A percentile compares a stretch with the other conserved stretches of the same genome.
These are phyloP conservation scores for Heterocephalus glaber DNA, from an alignment of 2,113 vertebrate genomes.

Conservation along the genomic window DNA sequence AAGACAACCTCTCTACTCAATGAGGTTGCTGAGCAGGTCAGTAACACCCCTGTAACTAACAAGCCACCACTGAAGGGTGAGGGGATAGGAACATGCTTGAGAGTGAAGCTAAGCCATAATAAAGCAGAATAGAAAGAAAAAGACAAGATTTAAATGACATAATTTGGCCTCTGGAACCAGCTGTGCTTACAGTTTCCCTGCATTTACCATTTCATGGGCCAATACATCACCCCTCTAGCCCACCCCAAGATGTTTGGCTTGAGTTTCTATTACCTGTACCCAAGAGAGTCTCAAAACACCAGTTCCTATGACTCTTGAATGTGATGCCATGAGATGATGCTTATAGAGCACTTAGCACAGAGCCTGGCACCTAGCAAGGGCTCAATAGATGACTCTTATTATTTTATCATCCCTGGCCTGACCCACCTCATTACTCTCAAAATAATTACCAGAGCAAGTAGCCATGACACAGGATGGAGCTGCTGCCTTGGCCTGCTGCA, in stretches of 20 bases:
- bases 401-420: background rate
- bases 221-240: background rate
- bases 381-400: background rate
- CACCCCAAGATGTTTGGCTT: background rate
- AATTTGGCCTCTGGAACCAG: background rate
- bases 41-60: background rate
- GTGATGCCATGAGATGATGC: background rate
- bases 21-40: background rate
- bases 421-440: background rate
- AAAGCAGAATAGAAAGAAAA: background rate
- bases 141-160: background rate
- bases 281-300: background rate
- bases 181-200: background rate
- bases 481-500: background rate
- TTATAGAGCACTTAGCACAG: background rate
- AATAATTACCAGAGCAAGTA: background rate
- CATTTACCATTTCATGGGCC: background rate
- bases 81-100: background rate
- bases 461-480: background rate
- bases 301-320: background rate
- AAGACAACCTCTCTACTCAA: background rate
- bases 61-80: background rate
- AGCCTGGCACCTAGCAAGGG: background rate
- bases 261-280: constrained; percentile 9
- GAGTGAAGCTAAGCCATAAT: background rate